Evolutionary conservation across 2,888 invertebrate genomes (phyloP).

Genomic region (Synanthedon vespiformis): DNA sequence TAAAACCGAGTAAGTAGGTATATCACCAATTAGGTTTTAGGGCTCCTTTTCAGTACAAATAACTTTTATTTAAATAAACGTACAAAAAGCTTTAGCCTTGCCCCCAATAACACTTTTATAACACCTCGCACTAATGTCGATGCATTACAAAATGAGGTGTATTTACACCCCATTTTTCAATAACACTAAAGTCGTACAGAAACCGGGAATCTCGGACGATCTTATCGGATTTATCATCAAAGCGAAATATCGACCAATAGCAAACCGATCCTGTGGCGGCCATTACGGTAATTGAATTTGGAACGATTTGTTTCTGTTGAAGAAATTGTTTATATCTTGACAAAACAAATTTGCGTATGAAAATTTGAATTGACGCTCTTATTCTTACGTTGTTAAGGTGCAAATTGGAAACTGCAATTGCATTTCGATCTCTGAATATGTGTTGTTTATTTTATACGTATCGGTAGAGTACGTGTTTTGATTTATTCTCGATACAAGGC

Average conservation of each 20-base stretch:
- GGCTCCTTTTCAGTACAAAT: too few species aligned
- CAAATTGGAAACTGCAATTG: background rate
- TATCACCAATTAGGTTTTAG: too few species aligned
- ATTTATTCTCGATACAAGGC: conserved; percentile 7
- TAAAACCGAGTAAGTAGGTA: too few species aligned
- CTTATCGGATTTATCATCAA: background rate
- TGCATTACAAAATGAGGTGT: too few species aligned
- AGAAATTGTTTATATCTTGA: conserved; percentile 37
- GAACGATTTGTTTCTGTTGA: conserved; percentile 38
- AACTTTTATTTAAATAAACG: too few species aligned
- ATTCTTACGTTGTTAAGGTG: background rate
- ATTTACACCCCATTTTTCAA: background rate
- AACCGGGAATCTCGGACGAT: background rate
- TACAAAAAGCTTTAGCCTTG: too few species aligned
- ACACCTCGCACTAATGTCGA: too few species aligned
- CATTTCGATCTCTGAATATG: background rate
- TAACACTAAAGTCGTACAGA: background rate
- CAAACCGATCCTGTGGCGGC: conserved; percentile 12
- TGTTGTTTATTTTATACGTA: background rate
- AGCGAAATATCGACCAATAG: background rate
- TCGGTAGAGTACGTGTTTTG: conserved; percentile 6
- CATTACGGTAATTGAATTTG: conserved; percentile 42
- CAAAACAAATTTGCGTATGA: conserved; percentile 6
- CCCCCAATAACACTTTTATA: too few species aligned
- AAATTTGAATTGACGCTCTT: background rate